These are phyloP conservation scores for Hydra vulgaris DNA, from an alignment of 30 jellyfish, hydroid and myxozoan genomes.

Conservation along the genomic window DNA sequence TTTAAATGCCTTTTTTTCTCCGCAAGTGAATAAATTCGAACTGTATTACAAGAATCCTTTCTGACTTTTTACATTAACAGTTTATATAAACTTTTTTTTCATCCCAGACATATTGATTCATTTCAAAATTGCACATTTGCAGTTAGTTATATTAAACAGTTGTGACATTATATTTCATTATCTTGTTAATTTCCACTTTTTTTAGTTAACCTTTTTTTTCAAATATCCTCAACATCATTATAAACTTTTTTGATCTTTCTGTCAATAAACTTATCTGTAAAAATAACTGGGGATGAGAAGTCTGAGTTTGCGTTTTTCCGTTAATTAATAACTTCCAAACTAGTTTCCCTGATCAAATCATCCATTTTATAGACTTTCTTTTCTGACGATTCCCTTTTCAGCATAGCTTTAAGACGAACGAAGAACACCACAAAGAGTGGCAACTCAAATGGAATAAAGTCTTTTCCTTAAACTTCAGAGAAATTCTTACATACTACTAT, in stretches of 20 bases:
- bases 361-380: background rate
- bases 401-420: background rate
- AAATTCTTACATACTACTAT: background rate
- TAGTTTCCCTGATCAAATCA: background rate
- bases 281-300: background rate
- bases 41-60: background rate
- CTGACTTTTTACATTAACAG: background rate
- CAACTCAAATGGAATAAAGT: background rate
- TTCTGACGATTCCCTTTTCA: background rate
- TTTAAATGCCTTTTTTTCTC: no score
- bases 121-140: background rate
- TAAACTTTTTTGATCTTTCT: background rate
- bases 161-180: no score
- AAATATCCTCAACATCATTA: background rate
- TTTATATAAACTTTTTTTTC: background rate
- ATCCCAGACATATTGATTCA: background rate
- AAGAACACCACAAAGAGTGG: background rate
- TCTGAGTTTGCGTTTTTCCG: background rate
- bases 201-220: background rate
- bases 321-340: background rate
- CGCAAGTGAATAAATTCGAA: no score
- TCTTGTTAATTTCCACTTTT: background rate
- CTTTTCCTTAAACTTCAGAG: slow-evolving; percentile 8
- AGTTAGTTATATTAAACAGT: background rate
- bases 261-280: background rate